Evolutionary conservation across 2,113 vertebrate species (phyloP), one percentile per base, ranked within the genome.

Genomic region (Theristicus caerulescens): DNA sequence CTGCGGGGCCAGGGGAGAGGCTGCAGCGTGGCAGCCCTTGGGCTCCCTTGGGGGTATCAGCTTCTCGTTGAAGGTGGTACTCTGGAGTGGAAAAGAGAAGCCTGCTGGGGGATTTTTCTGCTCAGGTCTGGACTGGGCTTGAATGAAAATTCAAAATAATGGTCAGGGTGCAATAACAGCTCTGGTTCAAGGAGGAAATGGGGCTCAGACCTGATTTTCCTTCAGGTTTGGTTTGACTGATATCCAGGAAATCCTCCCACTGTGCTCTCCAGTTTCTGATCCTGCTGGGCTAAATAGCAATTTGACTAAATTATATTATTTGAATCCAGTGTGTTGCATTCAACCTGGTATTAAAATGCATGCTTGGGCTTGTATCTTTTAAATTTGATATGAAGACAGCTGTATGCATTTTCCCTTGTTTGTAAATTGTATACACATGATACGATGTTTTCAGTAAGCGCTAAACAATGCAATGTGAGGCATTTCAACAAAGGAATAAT

Each of bases 381-480:
- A 88, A 83, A 96, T 98, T 92, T 96, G 94, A 97, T 97, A 97
- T 82, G 93, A 95, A 96, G 94, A 93, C 93, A 97, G 97, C 95
- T 97, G 96, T 93, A 93, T 92, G 93, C 82, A 62, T 97, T 97
- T 95, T 94, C 88, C 87, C 71, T 95, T 67, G 36, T 96, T 97
- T 96, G 96, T 95, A 95, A 97, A 97, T 97, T 92, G 96, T 82
- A 70, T 96, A 93, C 98, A 96, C 94, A 97, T 93, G 96, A 96
- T 95, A 92, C 44, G 4, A 72, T 96, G 96, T 95, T 97, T 97
- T 98, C 96, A 97, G 97, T 97, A 96, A 98, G 94, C 61, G 2
- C 96, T 97, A 97, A 98, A 96, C 95, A 95, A 97, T 96, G 92
- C 97, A 97, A 95, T 97, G 96, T 97, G 97, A 94, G 94, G 87